A percentile compares a stretch with the other conserved stretches of the same genome.
These are phyloP conservation scores for Polyommatus iphigenia DNA, from an alignment of 2,888 invertebrate genomes.

Conservation along the genomic window DNA sequence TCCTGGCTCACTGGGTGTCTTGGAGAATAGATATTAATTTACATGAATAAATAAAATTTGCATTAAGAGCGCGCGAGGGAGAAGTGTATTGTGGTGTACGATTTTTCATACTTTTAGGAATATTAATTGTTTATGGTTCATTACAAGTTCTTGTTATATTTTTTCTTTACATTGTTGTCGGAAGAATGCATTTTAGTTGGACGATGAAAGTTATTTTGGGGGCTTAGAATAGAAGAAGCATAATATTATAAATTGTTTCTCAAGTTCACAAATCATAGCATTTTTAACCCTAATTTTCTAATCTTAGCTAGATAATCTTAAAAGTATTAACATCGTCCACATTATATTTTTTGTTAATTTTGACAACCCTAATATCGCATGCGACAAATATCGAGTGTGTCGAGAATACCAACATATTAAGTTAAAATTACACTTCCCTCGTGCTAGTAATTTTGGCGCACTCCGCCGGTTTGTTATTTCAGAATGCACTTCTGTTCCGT, in stretches of 20 bases:
- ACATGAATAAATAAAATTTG: constrained; percentile 81
- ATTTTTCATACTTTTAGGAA: neutral
- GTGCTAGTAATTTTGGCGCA: constrained; percentile 39
- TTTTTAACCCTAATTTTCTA: too few relatives aligned
- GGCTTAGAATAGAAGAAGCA: too few relatives aligned
- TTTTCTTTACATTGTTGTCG: neutral
- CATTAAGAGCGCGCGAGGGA: constrained; percentile 71
- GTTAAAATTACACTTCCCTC: constrained; percentile 38
- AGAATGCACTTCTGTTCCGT: constrained; percentile 43
- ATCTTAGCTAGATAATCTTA: too few relatives aligned
- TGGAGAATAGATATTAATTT: constrained; percentile 78
- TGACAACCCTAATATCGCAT: neutral
- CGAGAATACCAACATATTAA: constrained; percentile 30
- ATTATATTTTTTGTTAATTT: neutral
- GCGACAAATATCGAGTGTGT: constrained; percentile 21
- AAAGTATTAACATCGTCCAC: too few relatives aligned
- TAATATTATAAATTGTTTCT: too few relatives aligned
- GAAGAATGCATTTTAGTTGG: too few relatives aligned
- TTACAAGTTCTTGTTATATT: neutral
- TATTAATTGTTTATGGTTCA: neutral
- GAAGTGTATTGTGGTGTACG: constrained; percentile 44
- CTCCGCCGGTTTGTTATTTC: constrained; percentile 41
- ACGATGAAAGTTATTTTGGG: too few relatives aligned
- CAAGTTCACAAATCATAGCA: too few relatives aligned
- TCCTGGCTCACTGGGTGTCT: constrained; percentile 74